phyloP scores from a whole-genome alignment of 2,797 vertebrate species.

The Harpagifer antarcticus region DNA sequence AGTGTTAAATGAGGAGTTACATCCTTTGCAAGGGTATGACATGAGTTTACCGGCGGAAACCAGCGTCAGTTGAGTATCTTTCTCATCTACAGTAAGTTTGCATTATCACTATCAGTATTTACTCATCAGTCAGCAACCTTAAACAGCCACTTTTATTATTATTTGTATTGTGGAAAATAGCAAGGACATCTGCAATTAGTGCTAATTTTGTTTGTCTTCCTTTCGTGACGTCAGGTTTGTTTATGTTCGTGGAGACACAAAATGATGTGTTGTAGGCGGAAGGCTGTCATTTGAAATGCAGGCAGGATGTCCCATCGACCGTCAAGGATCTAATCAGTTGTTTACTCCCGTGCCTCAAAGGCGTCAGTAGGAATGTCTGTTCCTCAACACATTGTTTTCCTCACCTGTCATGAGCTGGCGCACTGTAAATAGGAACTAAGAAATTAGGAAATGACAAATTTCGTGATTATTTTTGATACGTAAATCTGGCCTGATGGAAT shows the following conservation, averaged over 20 bases:
- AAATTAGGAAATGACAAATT: neutral
- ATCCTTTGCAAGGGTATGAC: constrained; percentile 80
- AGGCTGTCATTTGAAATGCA: constrained; percentile 68
- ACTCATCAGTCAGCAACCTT: constrained; percentile 41
- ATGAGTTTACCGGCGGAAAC: constrained; percentile 56
- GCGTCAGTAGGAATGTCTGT: constrained; percentile 64
- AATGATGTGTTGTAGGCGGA: constrained; percentile 63
- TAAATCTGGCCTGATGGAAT: neutral
- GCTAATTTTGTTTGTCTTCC: constrained; percentile 81
- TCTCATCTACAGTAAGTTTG: constrained; percentile 47
- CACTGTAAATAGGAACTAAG: neutral
- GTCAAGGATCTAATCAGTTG: constrained; percentile 80
- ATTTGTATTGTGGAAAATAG: constrained; percentile 33
- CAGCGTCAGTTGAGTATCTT: constrained; percentile 36
- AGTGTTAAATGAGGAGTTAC: constrained; percentile 86
- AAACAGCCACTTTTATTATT: constrained; percentile 34
- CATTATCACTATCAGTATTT: constrained; percentile 43
- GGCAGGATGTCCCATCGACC: constrained; percentile 79
- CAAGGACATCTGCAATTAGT: constrained; percentile 62
- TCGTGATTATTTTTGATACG: neutral
- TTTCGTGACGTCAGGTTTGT: constrained; percentile 54
- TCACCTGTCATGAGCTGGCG: constrained; percentile 15
- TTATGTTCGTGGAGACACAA: constrained; percentile 63
- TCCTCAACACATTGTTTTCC: constrained; percentile 41
- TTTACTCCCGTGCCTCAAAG: constrained; percentile 69